Percentiles rank a stretch among this genome's conserved stretches.
These are phyloP conservation scores for Drosophila putrida DNA, from an alignment of 2,888 invertebrate genomes.

Conservation along the genomic window DNA sequence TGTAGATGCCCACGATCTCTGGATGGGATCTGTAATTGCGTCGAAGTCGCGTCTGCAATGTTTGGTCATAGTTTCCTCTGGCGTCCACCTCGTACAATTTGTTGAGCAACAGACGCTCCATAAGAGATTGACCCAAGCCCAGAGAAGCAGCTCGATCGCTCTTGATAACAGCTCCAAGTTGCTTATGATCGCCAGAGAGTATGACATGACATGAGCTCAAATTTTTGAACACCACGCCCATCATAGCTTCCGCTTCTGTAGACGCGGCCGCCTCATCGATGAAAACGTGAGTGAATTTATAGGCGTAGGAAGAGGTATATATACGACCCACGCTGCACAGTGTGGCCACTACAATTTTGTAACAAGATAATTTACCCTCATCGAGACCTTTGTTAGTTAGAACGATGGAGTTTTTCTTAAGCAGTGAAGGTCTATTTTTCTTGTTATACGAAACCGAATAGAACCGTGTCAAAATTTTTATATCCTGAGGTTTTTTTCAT, in stretches of 20 bases:
- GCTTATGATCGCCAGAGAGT: constrained; percentile 91
- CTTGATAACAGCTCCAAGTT: constrained; percentile 89
- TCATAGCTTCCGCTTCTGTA: constrained; percentile 89
- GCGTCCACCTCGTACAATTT: constrained; percentile 82
- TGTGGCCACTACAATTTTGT: constrained; percentile 8
- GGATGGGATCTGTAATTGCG: constrained; percentile 91
- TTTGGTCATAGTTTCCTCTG: constrained; percentile 86
- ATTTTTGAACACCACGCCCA: constrained; percentile 86
- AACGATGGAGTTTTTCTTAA: not conserved
- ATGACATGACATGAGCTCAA: constrained; percentile 86
- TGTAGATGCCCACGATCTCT: constrained; percentile 89
- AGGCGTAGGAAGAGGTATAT: not conserved
- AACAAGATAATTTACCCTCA: not conserved
- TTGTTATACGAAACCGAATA: not conserved
- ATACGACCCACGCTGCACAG: constrained; percentile 6
- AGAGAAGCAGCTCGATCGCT: constrained; percentile 77
- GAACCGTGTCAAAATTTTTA: not conserved
- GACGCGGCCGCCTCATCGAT: constrained; percentile 92
- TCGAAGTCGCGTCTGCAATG: constrained; percentile 90
- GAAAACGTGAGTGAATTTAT: constrained; percentile 87
- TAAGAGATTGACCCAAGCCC: constrained; percentile 86
- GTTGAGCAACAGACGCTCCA: constrained; percentile 89
- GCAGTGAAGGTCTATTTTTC: not conserved
- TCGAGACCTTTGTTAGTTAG: not conserved
- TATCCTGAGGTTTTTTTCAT: too few relatives aligned